Percentiles rank a stretch among this genome's conserved stretches.
phyloP scores from a whole-genome alignment of 2,888 invertebrate genomes.

The Dolichopus griseipennis region DNA sequence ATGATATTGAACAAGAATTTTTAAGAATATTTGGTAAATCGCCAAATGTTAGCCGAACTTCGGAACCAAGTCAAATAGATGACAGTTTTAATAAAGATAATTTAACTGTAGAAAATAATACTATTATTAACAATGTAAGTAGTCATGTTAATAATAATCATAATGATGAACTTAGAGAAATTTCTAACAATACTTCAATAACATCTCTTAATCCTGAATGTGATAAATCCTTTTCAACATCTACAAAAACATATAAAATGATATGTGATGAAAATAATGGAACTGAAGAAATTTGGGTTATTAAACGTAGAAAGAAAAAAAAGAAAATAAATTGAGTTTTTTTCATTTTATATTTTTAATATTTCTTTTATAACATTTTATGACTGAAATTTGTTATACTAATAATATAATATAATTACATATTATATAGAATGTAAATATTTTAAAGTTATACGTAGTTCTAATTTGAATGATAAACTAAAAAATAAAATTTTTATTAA shows the following conservation, averaged over 20 bases:
- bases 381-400: no score
- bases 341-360: no score
- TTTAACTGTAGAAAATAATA: neutral
- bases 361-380: no score
- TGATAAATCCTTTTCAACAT: neutral
- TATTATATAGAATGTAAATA: no score
- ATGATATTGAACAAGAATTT: slow-evolving; percentile 6
- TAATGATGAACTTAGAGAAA: neutral
- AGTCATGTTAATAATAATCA: neutral
- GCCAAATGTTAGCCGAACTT: neutral
- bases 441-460: no score
- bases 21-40: neutral
- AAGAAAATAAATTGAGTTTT: no score
- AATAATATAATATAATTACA: no score
- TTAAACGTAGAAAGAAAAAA: no score
- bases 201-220: neutral
- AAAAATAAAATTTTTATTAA: no score
- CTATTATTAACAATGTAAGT: neutral
- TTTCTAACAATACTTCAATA: neutral
- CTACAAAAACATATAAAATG: neutral
- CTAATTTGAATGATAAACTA: no score
- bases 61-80: neutral
- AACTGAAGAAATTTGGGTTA: neutral
- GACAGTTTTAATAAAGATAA: neutral
- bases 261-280: neutral